A percentile compares a stretch with the other conserved stretches of the same genome.
Conservation (phyloP, 2,888 invertebrate genomes). For the Linhomoeus sp. region DNA sequence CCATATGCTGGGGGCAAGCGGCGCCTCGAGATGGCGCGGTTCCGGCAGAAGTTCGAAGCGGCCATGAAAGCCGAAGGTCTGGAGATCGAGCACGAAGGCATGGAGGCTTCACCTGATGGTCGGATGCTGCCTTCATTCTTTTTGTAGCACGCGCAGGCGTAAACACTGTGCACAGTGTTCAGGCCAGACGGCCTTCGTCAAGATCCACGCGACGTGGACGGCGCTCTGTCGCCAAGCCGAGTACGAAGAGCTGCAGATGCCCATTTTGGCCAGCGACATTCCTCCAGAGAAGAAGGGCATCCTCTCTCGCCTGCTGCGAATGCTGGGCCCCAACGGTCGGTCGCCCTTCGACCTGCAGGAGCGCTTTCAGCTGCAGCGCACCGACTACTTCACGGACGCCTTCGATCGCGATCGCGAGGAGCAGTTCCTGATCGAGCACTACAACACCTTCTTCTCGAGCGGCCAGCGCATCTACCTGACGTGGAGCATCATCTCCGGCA, state of each 20-base stretch:
- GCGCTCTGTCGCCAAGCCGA: slow-evolving; percentile 4
- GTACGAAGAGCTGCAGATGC: slow-evolving; percentile 4
- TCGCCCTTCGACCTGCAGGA: too few relatives aligned
- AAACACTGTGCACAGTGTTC: too few relatives aligned
- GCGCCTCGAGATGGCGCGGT: neutral
- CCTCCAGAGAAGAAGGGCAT: neutral
- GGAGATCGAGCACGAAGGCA: slow-evolving; percentile 5
- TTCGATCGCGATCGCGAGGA: slow-evolving; percentile 1
- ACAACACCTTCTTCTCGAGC: neutral
- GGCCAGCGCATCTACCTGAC: slow-evolving; percentile 3
- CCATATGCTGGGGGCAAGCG: neutral
- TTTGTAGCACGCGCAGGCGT: too few relatives aligned
- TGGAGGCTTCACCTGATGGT: slow-evolving; percentile 2
- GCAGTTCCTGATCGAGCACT: neutral
- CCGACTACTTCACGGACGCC: slow-evolving; percentile 3
- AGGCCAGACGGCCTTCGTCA: slow-evolving; percentile 2
- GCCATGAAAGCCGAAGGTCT: slow-evolving; percentile 3
- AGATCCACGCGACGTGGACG: slow-evolving; percentile 2
- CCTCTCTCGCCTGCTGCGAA: neutral
- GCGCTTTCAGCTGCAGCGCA: too few relatives aligned
- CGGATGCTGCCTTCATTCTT: too few relatives aligned
- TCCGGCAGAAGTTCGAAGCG: slow-evolving; percentile 5
- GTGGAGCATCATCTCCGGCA: neutral
- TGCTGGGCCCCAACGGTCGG: neutral
- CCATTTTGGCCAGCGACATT: slow-evolving; percentile 1